A percentile compares a stretch with the other conserved stretches of the same genome.
Conservation (phyloP, 2,113 vertebrate genomes). For the Scolopax mira region DNA sequence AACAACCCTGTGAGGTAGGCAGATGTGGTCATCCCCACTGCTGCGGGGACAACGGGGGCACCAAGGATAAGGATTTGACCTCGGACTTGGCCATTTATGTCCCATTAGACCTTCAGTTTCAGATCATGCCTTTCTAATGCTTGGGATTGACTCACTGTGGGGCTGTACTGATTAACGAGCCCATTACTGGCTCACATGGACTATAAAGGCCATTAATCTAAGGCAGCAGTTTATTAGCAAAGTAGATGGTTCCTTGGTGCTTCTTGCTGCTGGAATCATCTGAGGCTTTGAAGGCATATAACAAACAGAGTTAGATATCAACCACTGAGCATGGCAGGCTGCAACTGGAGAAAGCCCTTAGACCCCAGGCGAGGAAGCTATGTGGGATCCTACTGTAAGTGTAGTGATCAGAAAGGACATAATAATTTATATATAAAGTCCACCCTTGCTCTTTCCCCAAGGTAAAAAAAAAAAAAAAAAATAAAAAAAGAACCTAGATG, state of each 20-base stretch:
- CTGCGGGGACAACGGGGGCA: background rate
- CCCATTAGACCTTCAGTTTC: background rate
- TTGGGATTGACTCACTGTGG: background rate
- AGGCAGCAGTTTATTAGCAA: background rate
- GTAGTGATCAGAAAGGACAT: background rate
- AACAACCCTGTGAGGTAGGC: constrained; percentile 31
- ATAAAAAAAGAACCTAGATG: background rate
- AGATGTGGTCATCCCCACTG: background rate
- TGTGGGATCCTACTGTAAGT: background rate
- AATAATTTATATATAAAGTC: constrained; percentile 53
- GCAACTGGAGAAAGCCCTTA: background rate
- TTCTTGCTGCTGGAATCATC: constrained; percentile 22
- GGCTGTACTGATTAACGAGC: background rate
- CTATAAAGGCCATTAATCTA: background rate
- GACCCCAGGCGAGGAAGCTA: background rate
- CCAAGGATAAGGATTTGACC: background rate
- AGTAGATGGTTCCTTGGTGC: background rate
- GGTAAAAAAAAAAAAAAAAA: background rate
- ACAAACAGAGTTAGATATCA: background rate
- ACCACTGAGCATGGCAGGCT: background rate
- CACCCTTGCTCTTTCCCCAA: background rate
- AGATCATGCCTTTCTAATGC: background rate
- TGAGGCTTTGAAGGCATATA: background rate
- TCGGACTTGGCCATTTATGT: background rate
- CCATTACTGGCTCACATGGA: background rate